Base-by-base conservation (phyloP, 2,113 vertebrate genomes). In the Podarcis cretensis region DNA sequence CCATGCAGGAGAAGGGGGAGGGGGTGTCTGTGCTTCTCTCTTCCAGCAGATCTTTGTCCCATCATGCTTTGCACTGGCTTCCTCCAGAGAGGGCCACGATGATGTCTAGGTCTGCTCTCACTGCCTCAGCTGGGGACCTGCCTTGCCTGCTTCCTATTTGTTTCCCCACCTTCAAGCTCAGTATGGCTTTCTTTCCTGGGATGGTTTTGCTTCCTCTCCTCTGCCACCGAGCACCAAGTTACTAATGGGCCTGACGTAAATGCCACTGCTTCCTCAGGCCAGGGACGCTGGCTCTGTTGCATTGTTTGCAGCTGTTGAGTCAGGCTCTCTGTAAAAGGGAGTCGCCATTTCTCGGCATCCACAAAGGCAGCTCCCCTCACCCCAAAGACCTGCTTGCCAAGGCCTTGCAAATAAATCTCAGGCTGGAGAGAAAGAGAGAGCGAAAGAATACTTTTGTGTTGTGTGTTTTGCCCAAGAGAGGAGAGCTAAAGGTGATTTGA, bases 321-420 rank as follows among this genome's bases (percentile, higher is more conserved):
- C 27, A 43, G 81, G 81, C 66, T 30, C 25, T 21, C 57, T n/a
- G 27, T 12, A 63, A 57, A 63, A 43, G 73, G 13, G 4, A 10
- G 14, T 23, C 43, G 78, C 86, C n/a, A 18, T 68, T 68, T 48
- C 18, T 66, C 21, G 7, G 74, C 78, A 21, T 10, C 35, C 7
- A 23, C 2, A 59, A 37, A 66, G 37, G 37, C 85, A 8, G 35
- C 0, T 43, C 10, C 4, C 27, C 81, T 12, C 40, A 23, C 32
- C 27, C 32, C 0, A 5, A 14, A 7, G 14, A 73, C 85, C 85
- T 90, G 85, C 86, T 65, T 0, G 89, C 77, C 68, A 87, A 91
- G 91, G 92, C 90, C n/a, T 87, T 87, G 83, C 89, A 92, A 85
- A 92, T 1, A 92, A 85, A 92, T 1, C 57, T 63, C 32, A 79